phyloP scores from a whole-genome alignment of 2,113 vertebrate genomes.

The Pipa parva region DNA sequence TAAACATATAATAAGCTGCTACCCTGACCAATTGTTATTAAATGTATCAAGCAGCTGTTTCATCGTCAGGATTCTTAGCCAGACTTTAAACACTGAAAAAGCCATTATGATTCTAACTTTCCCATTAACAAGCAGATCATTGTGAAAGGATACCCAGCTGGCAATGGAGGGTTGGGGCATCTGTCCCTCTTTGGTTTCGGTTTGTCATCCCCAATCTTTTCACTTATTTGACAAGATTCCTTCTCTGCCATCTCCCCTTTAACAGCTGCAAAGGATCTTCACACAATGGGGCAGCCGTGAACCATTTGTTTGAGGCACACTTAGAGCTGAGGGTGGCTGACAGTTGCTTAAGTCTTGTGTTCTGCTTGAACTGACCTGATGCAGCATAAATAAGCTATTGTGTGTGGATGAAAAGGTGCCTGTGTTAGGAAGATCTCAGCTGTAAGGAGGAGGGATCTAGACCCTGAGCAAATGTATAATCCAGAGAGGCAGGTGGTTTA shows the following conservation, averaged over 20 bases:
- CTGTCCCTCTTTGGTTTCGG: slow-evolving; percentile 9
- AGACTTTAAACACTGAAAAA: neutral
- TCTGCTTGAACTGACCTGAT: slow-evolving; percentile 42
- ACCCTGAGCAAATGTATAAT: slow-evolving; percentile 32
- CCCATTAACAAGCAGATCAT: neutral
- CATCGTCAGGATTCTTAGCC: neutral
- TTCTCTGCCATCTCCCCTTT: slow-evolving; percentile 17
- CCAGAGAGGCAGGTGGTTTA: slow-evolving; percentile 37
- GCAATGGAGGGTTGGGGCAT: neutral
- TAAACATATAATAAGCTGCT: too few relatives aligned
- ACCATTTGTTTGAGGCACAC: slow-evolving; percentile 42
- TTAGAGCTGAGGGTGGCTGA: slow-evolving; percentile 34
- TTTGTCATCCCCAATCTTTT: slow-evolving; percentile 29
- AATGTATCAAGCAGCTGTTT: slow-evolving; percentile 23
- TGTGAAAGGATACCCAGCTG: neutral
- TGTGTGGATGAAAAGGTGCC: slow-evolving; percentile 37
- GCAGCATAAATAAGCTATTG: slow-evolving; percentile 38
- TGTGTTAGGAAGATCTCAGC: slow-evolving; percentile 39
- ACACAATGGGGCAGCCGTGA: slow-evolving; percentile 30
- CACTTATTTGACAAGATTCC: neutral
- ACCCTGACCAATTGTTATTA: too few relatives aligned
- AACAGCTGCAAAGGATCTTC: slow-evolving; percentile 58
- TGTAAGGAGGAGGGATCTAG: slow-evolving; percentile 13
- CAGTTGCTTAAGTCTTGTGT: slow-evolving; percentile 39
- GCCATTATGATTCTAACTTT: slow-evolving; percentile 2